These are phyloP conservation scores for Pseudomyrmex gracilis DNA, from an alignment of 1,140 invertebrate species.

Conservation along the genomic window DNA sequence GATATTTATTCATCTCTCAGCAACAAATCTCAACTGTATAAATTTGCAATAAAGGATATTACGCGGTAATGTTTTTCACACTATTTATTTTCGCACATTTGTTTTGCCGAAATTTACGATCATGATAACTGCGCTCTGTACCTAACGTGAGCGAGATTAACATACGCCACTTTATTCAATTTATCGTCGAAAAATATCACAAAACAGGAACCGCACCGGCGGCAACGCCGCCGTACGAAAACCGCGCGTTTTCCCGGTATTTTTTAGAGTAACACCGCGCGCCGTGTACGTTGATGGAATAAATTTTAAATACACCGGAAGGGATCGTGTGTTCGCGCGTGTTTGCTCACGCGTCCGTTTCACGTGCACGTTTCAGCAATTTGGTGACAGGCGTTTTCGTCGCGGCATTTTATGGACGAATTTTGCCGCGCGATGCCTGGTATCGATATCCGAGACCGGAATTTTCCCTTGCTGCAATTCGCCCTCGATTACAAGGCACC, in stretches of 20 bases:
- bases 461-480: not conserved
- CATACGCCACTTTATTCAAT: constrained; percentile 31
- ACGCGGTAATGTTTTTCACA: not conserved
- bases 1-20: not conserved
- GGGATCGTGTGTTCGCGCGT: not conserved
- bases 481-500: constrained; percentile 22
- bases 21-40: not conserved
- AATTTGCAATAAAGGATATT: not conserved
- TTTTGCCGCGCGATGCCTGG: not conserved
- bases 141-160: constrained; percentile 16
- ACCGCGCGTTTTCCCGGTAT: constrained; percentile 2
- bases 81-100: not conserved
- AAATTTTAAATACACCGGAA: constrained; percentile 50
- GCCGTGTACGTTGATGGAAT: constrained; percentile 27
- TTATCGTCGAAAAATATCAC: constrained; percentile 14
- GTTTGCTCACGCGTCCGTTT: constrained; percentile 35
- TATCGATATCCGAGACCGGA: constrained; percentile 43
- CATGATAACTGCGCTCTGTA: not conserved
- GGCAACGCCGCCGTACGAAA: not conserved
- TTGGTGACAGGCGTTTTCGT: constrained; percentile 13
- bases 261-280: constrained; percentile 18
- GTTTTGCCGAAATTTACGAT: not conserved
- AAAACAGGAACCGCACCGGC: not conserved
- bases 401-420: constrained; percentile 35
- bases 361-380: constrained; percentile 38